Conservation (phyloP, 1,140 invertebrate genomes). For the Asobara japonica region DNA sequence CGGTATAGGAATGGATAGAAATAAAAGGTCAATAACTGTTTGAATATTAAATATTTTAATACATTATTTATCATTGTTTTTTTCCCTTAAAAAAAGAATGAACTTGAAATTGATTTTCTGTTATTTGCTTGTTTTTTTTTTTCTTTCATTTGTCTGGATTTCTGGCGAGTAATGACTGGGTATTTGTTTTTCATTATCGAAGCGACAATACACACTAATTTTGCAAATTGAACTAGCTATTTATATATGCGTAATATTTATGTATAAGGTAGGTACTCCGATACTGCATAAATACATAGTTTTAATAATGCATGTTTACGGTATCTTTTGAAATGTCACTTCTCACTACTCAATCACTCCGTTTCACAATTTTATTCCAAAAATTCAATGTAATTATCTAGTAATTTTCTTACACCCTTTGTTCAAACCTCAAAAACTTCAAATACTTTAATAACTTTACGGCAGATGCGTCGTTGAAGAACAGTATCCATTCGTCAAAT, state of each 20-base stretch:
- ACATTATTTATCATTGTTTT: conserved; percentile 57
- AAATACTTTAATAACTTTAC: conserved; percentile 5
- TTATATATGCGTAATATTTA: conserved; percentile 58
- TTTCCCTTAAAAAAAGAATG: conserved; percentile 64
- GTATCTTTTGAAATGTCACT: conserved; percentile 38
- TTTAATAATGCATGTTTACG: conserved; percentile 57
- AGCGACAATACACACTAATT: conserved; percentile 64
- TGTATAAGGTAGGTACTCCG: conserved; percentile 58
- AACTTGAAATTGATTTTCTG: conserved; percentile 60
- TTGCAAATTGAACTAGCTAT: conserved; percentile 63
- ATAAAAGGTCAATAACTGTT: conserved; percentile 10
- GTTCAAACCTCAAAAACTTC: neutral
- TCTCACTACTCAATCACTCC: conserved; percentile 21
- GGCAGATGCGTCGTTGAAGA: conserved; percentile 22
- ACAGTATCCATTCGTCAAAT: neutral
- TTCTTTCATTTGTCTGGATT: conserved; percentile 46
- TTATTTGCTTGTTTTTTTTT: too few relatives aligned
- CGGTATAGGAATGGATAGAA: neutral
- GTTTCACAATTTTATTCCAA: conserved; percentile 19
- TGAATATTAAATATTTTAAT: conserved; percentile 49
- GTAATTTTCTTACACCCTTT: neutral
- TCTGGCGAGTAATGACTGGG: conserved; percentile 64
- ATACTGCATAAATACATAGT: conserved; percentile 58
- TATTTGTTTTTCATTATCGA: conserved; percentile 49
- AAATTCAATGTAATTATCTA: conserved; percentile 9